Conservation (phyloP, 2,888 invertebrate genomes). For the Stenoptilia bipunctidactyla region DNA sequence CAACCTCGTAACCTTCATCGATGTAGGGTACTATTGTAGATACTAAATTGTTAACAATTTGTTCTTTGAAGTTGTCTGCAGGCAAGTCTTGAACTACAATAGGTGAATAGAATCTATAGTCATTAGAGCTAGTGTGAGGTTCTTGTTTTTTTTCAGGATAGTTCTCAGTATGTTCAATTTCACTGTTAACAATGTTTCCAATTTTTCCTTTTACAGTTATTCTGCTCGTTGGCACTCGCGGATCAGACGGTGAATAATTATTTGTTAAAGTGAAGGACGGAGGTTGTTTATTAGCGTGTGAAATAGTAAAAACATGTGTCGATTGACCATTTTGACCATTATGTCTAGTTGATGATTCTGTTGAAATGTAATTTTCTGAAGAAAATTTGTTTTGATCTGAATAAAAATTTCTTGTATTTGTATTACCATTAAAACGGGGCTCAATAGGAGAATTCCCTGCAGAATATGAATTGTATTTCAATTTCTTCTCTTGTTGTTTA, state of each 20-base stretch:
- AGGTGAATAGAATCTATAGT: constrained; percentile 49
- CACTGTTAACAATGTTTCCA: constrained; percentile 36
- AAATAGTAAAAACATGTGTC: no score
- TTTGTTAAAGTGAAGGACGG: no score
- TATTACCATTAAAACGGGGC: no score
- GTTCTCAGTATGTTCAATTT: constrained; percentile 25
- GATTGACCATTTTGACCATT: no score
- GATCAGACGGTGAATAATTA: constrained; percentile 9
- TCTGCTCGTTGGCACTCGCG: constrained; percentile 22
- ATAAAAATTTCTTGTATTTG: no score
- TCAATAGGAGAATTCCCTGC: constrained; percentile 1
- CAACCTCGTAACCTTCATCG: constrained; percentile 53
- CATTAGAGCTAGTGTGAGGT: constrained; percentile 26
- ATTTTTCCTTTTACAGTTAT: constrained; percentile 47
- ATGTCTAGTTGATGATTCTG: no score
- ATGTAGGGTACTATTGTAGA: constrained; percentile 60
- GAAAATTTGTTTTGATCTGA: no score
- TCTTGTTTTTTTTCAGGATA: constrained; percentile 22
- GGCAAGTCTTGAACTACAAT: constrained; percentile 56
- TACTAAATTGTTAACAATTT: constrained; percentile 45
- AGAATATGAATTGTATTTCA: constrained; percentile 16
- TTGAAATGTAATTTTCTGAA: no score
- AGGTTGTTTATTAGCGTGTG: no score
- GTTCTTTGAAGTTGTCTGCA: constrained; percentile 34
- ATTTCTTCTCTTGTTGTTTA: constrained; percentile 23